Percentiles rank a stretch among this genome's conserved stretches.
Evolutionary conservation across 2,113 vertebrate species (phyloP).

Genomic region (Oreochromis spilurus): DNA sequence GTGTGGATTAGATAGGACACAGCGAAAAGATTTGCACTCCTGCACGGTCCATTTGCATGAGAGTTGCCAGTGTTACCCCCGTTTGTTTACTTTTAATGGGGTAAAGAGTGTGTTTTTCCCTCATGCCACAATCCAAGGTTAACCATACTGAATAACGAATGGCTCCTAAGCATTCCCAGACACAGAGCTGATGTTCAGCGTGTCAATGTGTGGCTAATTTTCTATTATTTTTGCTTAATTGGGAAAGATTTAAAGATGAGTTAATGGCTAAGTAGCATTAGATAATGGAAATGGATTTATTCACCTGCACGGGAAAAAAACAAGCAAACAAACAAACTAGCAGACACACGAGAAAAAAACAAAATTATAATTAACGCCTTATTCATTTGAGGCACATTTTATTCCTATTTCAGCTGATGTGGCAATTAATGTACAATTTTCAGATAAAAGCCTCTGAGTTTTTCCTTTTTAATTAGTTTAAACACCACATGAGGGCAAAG

Average conservation of each 20-base stretch:
- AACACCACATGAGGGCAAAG: background rate
- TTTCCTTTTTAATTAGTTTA: background rate
- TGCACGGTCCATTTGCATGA: slow-evolving; percentile 63
- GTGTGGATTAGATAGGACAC: slow-evolving; percentile 63
- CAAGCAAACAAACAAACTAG: background rate
- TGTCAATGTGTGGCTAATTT: slow-evolving; percentile 31
- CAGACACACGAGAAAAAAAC: slow-evolving; percentile 47
- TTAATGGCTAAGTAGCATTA: slow-evolving; percentile 15
- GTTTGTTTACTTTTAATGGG: slow-evolving; percentile 64
- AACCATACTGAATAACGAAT: slow-evolving; percentile 40
- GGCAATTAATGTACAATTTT: slow-evolving; percentile 7
- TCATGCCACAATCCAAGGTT: slow-evolving; percentile 29
- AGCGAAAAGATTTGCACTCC: slow-evolving; percentile 56
- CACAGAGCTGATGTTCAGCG: background rate
- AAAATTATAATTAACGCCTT: slow-evolving; percentile 42
- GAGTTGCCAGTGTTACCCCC: slow-evolving; percentile 46
- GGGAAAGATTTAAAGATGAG: slow-evolving; percentile 27
- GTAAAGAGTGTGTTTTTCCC: background rate
- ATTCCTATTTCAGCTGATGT: background rate
- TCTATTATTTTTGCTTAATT: slow-evolving; percentile 31
- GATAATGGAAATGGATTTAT: slow-evolving; percentile 34
- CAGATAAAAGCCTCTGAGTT: background rate
- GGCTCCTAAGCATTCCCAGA: background rate
- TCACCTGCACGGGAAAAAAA: slow-evolving; percentile 23
- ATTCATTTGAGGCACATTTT: slow-evolving; percentile 22